phyloP scores from a whole-genome alignment of 1,140 invertebrate genomes.

The Drosophila virilis region DNA sequence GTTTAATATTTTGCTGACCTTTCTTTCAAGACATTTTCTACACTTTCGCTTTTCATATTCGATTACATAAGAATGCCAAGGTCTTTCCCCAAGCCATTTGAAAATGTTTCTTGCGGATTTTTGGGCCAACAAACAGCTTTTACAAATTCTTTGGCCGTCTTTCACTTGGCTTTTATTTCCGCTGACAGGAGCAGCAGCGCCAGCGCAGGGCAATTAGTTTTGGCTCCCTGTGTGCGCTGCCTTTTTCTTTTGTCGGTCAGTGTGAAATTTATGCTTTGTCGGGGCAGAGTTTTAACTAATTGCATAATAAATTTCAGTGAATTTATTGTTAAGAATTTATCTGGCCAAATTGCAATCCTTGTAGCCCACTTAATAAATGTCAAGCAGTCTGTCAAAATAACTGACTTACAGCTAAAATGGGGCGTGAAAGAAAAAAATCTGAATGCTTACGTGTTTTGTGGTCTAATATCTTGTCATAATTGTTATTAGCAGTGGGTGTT shows the following conservation, averaged over 20 bases:
- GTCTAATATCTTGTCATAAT: slow-evolving; percentile 44
- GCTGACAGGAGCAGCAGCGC: slow-evolving; percentile 49
- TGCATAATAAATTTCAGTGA: slow-evolving; percentile 76
- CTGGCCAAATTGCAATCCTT: slow-evolving; percentile 13
- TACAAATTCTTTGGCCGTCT: slow-evolving; percentile 28
- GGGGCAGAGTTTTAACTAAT: slow-evolving; percentile 68
- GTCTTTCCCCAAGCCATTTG: slow-evolving; percentile 1
- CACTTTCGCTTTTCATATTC: not conserved
- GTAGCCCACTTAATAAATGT: slow-evolving; percentile 58
- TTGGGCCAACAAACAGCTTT: slow-evolving; percentile 1
- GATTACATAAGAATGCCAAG: slow-evolving; percentile 20
- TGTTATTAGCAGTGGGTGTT: slow-evolving; percentile 30
- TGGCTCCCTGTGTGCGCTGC: slow-evolving; percentile 30
- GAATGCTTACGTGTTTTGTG: slow-evolving; percentile 16
- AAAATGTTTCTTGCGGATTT: slow-evolving; percentile 1
- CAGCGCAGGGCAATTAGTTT: slow-evolving; percentile 34
- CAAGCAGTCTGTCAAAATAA: slow-evolving; percentile 63
- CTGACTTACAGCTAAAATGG: slow-evolving; percentile 42
- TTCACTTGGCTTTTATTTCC: slow-evolving; percentile 42
- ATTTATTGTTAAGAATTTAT: slow-evolving; percentile 63
- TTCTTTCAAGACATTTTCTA: not conserved
- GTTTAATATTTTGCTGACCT: too few species aligned
- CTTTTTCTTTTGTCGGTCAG: slow-evolving; percentile 41
- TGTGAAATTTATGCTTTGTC: slow-evolving; percentile 40
- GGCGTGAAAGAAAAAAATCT: slow-evolving; percentile 9